Conservation (phyloP, 2,113 vertebrate genomes). For the Silurus glanis region DNA sequence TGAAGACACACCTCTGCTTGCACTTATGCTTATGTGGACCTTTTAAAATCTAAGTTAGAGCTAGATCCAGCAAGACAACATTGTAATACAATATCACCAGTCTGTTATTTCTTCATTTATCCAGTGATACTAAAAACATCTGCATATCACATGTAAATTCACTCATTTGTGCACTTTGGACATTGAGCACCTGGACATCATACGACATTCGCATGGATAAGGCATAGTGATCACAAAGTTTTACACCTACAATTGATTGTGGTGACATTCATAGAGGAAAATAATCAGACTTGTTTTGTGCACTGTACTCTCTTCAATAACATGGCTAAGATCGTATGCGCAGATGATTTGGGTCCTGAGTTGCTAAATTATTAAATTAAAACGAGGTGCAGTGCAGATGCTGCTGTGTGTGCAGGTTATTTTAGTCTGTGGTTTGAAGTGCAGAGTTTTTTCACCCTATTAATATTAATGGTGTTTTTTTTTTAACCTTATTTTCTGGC, state of each 20-base stretch:
- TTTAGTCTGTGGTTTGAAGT: constrained; percentile 31
- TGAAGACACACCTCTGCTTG: background rate
- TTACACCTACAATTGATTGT: too few relatives aligned
- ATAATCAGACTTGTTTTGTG: background rate
- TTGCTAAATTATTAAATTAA: constrained; percentile 49
- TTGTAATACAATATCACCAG: background rate
- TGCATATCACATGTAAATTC: background rate
- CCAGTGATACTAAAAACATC: background rate
- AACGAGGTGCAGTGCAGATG: constrained; percentile 45
- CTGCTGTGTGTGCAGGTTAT: constrained; percentile 39
- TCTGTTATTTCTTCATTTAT: background rate
- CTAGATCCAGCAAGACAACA: background rate
- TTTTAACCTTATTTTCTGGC: background rate
- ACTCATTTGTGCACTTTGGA: background rate
- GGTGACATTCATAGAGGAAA: background rate
- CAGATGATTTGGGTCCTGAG: constrained; percentile 16
- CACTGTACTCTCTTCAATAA: background rate
- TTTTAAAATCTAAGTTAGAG: background rate
- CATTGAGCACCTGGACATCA: background rate
- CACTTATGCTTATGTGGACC: background rate
- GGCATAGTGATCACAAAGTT: background rate
- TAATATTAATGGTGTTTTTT: constrained; percentile 45
- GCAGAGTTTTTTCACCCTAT: constrained; percentile 28
- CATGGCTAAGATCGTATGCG: constrained; percentile 10
- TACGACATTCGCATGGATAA: background rate